Conservation (phyloP, 2,888 invertebrate species). For the Coenonympha glycerion region DNA sequence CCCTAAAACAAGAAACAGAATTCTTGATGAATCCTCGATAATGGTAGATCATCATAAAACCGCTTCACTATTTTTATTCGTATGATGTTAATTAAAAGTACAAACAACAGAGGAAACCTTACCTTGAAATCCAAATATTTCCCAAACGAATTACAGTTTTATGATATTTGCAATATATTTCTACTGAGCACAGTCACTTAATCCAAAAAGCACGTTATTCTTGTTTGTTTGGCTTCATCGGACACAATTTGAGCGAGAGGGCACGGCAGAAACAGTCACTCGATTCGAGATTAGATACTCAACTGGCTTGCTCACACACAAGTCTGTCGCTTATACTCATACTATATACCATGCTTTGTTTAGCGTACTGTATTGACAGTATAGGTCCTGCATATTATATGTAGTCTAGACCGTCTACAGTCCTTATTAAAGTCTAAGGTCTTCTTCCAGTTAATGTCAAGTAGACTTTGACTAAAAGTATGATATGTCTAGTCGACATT, state of each 20-base stretch:
- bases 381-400: too few species aligned
- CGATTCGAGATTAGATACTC: constrained; percentile 27
- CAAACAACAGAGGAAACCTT: neutral
- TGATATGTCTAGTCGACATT: too few species aligned
- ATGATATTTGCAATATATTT: neutral
- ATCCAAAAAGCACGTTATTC: constrained; percentile 6
- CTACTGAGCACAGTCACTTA: constrained; percentile 16
- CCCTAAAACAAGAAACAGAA: neutral
- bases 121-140: constrained; percentile 9
- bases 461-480: too few species aligned
- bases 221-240: constrained; percentile 6
- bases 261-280: constrained; percentile 18
- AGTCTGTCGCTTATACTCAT: constrained; percentile 24
- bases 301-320: constrained; percentile 26
- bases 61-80: constrained; percentile 1
- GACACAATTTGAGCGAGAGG: neutral
- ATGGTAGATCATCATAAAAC: neutral
- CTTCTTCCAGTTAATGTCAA: too few species aligned
- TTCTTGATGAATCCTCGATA: neutral
- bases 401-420: too few species aligned
- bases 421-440: too few species aligned
- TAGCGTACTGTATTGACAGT: constrained; percentile 7
- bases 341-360: constrained; percentile 7
- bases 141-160: neutral
- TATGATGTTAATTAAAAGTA: neutral